Evolutionary conservation across 2,888 invertebrate species (phyloP).

Genomic region (Leptothorax acervorum): DNA sequence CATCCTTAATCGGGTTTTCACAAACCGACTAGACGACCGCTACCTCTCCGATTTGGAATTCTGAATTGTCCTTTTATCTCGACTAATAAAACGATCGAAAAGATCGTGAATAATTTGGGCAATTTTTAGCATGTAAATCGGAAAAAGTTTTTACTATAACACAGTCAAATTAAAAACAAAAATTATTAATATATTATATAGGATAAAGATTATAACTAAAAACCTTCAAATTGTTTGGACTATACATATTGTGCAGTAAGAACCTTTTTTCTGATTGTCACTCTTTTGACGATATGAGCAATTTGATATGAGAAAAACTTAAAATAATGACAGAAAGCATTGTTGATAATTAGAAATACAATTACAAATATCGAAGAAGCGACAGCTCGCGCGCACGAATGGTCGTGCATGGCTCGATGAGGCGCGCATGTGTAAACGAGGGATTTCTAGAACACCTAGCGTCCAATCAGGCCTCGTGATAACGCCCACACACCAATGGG

Average conservation of each 20-base stretch:
- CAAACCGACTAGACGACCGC: constrained; percentile 54
- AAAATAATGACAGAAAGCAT: not conserved
- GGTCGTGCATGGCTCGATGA: constrained; percentile 47
- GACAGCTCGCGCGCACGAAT: constrained; percentile 63
- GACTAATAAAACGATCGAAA: not conserved
- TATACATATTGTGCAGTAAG: no score
- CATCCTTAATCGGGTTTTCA: constrained; percentile 72
- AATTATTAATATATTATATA: not conserved
- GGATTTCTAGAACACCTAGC: constrained; percentile 63
- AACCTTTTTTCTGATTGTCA: not conserved
- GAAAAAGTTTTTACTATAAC: not conserved
- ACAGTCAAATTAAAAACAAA: not conserved
- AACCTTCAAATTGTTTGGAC: not conserved
- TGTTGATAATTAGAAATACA: not conserved
- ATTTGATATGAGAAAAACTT: not conserved
- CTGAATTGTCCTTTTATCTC: constrained; percentile 38
- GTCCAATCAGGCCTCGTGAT: constrained; percentile 78
- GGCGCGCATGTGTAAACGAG: constrained; percentile 69
- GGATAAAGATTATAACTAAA: not conserved
- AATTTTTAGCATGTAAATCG: not conserved
- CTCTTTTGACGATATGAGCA: not conserved
- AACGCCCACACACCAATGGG: constrained; percentile 84
- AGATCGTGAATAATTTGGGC: not conserved
- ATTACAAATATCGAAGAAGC: constrained; percentile 48
- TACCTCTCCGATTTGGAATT: constrained; percentile 18